phyloP scores from a whole-genome alignment of 2,797 vertebrate genomes.

The Paguma larvata region DNA sequence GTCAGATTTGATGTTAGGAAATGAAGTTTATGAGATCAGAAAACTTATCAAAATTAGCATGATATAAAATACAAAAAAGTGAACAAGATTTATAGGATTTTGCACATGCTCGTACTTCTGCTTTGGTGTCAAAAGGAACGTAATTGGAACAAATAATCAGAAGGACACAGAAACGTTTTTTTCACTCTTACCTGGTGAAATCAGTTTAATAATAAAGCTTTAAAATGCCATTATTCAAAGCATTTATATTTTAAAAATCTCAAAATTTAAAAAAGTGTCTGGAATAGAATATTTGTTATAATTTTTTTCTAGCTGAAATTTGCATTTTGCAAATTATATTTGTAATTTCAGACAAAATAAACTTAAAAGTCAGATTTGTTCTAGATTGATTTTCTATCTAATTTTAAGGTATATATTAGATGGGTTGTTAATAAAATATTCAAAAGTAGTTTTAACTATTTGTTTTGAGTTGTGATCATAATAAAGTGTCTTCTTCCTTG shows the following conservation, averaged over 20 bases:
- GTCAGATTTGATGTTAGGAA: neutral
- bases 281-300: neutral
- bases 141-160: neutral
- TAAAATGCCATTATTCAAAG: neutral
- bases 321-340: neutral
- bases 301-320: slow-evolving; percentile 23
- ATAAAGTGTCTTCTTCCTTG: slow-evolving; percentile 2
- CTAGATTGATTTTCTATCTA: slow-evolving; percentile 2
- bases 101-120: neutral
- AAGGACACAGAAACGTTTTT: neutral
- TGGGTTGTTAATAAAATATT: slow-evolving; percentile 44
- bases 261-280: neutral
- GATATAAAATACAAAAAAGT: neutral
- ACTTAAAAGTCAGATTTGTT: slow-evolving; percentile 30
- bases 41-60: neutral
- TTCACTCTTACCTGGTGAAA: neutral
- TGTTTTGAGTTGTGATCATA: slow-evolving; percentile 38
- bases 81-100: slow-evolving; percentile 17
- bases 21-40: neutral
- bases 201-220: slow-evolving; percentile 26
- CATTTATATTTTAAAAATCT: neutral
- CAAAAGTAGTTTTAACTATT: slow-evolving; percentile 24
- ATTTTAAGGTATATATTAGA: slow-evolving; percentile 34
- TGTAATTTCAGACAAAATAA: slow-evolving; percentile 36
- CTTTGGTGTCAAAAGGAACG: slow-evolving; percentile 1